Evolutionary conservation across 2,113 vertebrate species (phyloP), one percentile per base, ranked within the genome.

Genomic region (Salvator merianae): DNA sequence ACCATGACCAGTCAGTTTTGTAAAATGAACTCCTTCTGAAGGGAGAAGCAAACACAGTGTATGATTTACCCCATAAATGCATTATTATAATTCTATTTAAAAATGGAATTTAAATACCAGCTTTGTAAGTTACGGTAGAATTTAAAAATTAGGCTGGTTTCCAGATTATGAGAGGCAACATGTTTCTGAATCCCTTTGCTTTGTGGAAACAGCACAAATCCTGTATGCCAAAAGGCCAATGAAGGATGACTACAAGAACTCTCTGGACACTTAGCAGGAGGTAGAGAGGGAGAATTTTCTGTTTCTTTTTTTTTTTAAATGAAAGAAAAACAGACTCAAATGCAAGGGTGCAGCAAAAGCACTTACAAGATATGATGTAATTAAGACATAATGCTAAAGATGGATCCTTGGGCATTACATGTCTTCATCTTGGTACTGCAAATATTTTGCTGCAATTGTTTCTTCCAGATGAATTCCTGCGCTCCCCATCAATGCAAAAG

Each of bases 401-500:
- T 80, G 81, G 86, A 84, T 84, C 62, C 71, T 69, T 90, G 83
- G 8, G 36, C 34, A 47, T 88, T 95, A 95, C 80, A 95, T 30
- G 30, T 87, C 79, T 73, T 85, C 83, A 2, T 92, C 90, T 14
- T 94, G 95, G 91, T 96, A 97, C 38, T 97, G 94, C 76, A 96
- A 91, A 1, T 94, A 96, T 74, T 97, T 97, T 2, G 95, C 92
- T 0, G 95, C 89, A 91, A 98, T 91, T 30, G 96, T 91, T 77
- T 99, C 97, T 79, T 98, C 96, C 12, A 99, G 97, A 13, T 97
- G 97, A 82, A 99, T 89, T 20, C 94, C 97, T 0, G 97, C 97
- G 0, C 98, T 93, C 3, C 99, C 99, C 98, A 99, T 97, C 71
- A 99, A 91, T 16, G 97, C 98, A 30, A 99, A 99, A 0, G 97